A percentile compares a stretch with the other conserved stretches of the same genome.
These are phyloP conservation scores for Prionace glauca DNA, from an alignment of 2,797 vertebrate species.

Conservation along the genomic window DNA sequence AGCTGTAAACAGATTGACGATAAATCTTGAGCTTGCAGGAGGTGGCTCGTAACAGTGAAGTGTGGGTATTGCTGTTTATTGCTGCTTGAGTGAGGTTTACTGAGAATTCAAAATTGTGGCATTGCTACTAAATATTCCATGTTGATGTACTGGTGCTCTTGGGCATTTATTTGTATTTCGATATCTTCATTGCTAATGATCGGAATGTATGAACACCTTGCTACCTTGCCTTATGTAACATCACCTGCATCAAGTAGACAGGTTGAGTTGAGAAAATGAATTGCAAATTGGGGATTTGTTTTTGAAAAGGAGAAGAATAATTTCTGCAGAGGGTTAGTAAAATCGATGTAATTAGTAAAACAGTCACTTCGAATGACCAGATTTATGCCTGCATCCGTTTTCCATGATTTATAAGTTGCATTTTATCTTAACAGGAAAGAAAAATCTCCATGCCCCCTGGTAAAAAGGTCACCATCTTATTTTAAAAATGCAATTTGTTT, in stretches of 20 bases:
- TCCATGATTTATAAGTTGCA: background rate
- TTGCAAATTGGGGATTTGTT: background rate
- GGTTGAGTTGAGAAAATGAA: background rate
- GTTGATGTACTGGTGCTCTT: background rate
- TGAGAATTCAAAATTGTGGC: background rate
- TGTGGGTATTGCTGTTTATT: background rate
- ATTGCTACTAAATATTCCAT: background rate
- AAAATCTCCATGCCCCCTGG: background rate
- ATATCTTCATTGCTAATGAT: background rate
- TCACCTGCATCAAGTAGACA: background rate
- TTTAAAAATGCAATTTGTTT: background rate
- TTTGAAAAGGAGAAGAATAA: background rate
- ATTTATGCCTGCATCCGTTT: background rate
- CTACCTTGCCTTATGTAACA: background rate
- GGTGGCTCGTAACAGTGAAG: background rate
- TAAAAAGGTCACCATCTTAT: background rate
- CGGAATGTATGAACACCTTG: background rate
- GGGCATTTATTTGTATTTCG: background rate
- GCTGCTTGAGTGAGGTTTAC: background rate
- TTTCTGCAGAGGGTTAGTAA: background rate
- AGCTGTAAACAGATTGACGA: background rate
- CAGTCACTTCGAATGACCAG: no score
- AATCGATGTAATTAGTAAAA: background rate
- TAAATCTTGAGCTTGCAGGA: background rate
- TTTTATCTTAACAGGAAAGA: background rate